A percentile compares a stretch with the other conserved stretches of the same genome.
These are phyloP conservation scores for Ophion ventricosus DNA, from an alignment of 2,888 invertebrate genomes.

Conservation along the genomic window DNA sequence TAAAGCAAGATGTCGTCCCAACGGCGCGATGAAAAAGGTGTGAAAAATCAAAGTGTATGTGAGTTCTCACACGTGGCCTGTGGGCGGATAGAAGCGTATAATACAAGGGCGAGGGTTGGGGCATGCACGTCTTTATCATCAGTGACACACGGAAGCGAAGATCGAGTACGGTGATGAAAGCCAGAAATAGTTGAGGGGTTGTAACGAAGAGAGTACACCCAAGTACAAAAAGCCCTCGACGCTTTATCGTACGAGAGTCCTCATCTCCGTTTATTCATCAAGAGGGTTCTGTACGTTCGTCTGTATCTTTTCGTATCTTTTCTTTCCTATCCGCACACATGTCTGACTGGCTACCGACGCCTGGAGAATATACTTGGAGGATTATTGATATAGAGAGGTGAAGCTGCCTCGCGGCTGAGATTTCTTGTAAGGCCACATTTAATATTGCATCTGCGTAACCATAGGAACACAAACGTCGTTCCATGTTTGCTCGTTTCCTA, in stretches of 20 bases:
- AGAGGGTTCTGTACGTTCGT: conserved; percentile 53
- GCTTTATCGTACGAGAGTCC: conserved; percentile 59
- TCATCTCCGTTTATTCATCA: conserved; percentile 63
- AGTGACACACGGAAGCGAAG: conserved; percentile 53
- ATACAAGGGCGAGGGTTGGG: background rate
- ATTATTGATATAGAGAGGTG: conserved; percentile 53
- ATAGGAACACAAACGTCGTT: conserved; percentile 7
- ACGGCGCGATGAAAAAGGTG: conserved; percentile 45
- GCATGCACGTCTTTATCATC: conserved; percentile 45
- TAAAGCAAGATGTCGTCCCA: conserved; percentile 24
- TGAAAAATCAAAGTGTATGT: conserved; percentile 34
- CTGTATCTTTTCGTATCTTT: conserved; percentile 31
- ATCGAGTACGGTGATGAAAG: conserved; percentile 56
- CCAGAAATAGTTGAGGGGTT: conserved; percentile 33
- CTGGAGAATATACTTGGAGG: conserved; percentile 46
- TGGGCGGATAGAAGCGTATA: background rate
- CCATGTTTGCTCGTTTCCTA: conserved; percentile 16
- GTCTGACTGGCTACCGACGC: background rate
- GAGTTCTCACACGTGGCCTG: conserved; percentile 11
- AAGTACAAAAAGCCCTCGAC: conserved; percentile 64
- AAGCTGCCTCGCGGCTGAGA: conserved; percentile 2
- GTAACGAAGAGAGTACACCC: conserved; percentile 21
- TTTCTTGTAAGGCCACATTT: background rate
- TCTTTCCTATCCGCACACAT: conserved; percentile 1
- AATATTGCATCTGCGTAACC: conserved; percentile 48